Evolutionary conservation across 1,140 invertebrate genomes (phyloP), one percentile per base, ranked within the genome.

Genomic region (Parasteatoda tepidariorum): DNA sequence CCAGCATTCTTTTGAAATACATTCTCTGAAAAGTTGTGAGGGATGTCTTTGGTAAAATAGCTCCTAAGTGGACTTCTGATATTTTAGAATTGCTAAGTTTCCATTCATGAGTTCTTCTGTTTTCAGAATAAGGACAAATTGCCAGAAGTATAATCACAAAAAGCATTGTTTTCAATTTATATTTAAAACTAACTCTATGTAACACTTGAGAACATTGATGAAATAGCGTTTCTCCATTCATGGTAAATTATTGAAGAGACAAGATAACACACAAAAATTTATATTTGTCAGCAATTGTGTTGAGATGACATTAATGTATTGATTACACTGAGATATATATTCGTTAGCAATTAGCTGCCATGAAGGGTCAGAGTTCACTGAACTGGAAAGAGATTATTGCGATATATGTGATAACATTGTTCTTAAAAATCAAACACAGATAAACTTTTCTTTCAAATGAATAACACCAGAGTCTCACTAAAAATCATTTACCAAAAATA

Each of bases 1-100:
- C 91, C 84, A 92, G 92, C 62, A 84, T 64, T n/a, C 41, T 33
- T 33, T 91, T 90, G 76, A 91, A 91, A 88, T 94, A 94, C 84
- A 93, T 92, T 0, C 94, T 90, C 57, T 91, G 91, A 84, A 92
- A 92, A 86, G 84, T 85, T 6, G 68, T 61, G 13, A 95, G 94
- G 66, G 92, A 92, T 87, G 94, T 94, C 86, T 94, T 92, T 2
- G 94, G 94, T 84, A 95, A 88, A 33, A 93, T 91, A 11, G 93
- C 88, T 4, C 92, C 93, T 68, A 93, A 55, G 48, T 83, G 84
- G 28, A 84, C 64, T 48, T 76, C 76, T n/a, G 48, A 78, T 6
- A 41, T 57, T 22, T 48, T n/a, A n/a, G 57, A 33, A 61, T 48
- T 75, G 38, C 61, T 64, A 4, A 62, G 28, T n/a, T 24, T 41